These are phyloP conservation scores for Drymodes brunneopygia DNA, from an alignment of 2,113 vertebrate genomes.

Conservation along the genomic window DNA sequence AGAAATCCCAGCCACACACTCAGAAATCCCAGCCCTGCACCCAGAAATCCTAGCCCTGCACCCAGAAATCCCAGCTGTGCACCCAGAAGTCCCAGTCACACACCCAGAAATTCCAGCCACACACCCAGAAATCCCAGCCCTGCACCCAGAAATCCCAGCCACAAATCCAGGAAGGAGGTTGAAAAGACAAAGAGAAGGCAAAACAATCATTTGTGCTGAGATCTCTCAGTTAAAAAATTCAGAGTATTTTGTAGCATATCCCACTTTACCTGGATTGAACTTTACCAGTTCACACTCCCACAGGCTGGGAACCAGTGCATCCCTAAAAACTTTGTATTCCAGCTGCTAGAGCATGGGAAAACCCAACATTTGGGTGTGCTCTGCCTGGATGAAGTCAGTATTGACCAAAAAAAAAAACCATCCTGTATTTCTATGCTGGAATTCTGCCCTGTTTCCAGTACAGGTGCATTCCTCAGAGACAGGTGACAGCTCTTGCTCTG, in stretches of 20 bases:
- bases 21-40: neutral
- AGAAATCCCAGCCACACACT: neutral
- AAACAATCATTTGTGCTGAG: rapidly evolving
- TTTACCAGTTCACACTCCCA: neutral
- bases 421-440: neutral
- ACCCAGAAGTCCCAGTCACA: neutral
- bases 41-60: neutral
- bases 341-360: neutral
- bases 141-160: neutral
- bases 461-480: neutral
- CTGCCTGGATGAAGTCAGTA: neutral
- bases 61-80: neutral
- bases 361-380: neutral
- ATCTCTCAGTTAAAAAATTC: neutral
- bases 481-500: neutral
- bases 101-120: neutral
- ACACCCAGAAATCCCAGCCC: neutral
- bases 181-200: neutral
- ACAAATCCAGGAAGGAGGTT: neutral
- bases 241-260: neutral
- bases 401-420: neutral
- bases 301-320: neutral
- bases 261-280: neutral
- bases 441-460: neutral
- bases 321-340: neutral